A percentile compares a stretch with the other conserved stretches of the same genome.
Conservation (phyloP, 2,888 invertebrate species). For the Plebejus melissa region DNA sequence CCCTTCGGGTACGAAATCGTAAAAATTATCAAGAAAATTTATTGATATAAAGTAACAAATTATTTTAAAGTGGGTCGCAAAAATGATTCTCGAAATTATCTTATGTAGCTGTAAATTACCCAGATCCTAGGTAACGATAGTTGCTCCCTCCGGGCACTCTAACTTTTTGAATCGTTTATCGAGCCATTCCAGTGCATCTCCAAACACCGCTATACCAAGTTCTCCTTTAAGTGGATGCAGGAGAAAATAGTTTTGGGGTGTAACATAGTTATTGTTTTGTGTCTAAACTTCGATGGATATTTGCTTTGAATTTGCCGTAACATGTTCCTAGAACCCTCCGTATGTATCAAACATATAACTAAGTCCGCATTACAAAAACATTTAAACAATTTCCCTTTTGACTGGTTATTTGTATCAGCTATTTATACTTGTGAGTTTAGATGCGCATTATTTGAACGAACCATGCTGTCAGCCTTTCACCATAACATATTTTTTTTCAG, state of each 20-base stretch:
- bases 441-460: neutral
- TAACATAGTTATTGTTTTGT: constrained; percentile 9
- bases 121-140: neutral
- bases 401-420: neutral
- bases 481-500: neutral
- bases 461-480: neutral
- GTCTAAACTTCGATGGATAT: constrained; percentile 10
- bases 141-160: neutral
- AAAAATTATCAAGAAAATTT: too few species aligned
- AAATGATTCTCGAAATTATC: neutral
- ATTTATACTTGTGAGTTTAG: neutral
- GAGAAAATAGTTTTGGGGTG: constrained; percentile 16
- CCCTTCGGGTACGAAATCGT: too few species aligned
- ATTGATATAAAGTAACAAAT: too few species aligned
- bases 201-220: constrained; percentile 4
- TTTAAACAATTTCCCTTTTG: neutral
- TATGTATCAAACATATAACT: neutral
- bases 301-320: constrained; percentile 22
- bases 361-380: neutral
- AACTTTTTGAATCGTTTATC: constrained; percentile 1
- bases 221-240: neutral
- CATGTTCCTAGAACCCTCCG: neutral
- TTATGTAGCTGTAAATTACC: neutral
- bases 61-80: neutral
- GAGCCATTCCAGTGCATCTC: constrained; percentile 2